Conservation (phyloP, 2,888 invertebrate species). For the Actias luna region DNA sequence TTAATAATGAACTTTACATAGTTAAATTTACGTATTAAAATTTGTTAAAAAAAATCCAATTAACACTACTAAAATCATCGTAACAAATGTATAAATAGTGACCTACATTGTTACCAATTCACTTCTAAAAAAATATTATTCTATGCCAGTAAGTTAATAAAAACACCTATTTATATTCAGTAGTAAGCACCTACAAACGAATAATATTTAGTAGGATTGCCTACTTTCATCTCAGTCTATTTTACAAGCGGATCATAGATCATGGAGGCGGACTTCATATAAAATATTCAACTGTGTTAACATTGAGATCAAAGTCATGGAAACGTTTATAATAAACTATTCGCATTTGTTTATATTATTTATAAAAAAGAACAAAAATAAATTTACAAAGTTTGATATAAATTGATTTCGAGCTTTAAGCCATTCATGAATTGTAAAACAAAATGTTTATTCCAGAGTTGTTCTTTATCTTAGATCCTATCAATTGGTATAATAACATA, state of each 20-base stretch:
- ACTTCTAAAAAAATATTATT: too few relatives aligned
- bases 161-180: not conserved
- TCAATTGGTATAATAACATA: too few relatives aligned
- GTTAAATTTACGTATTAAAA: too few relatives aligned
- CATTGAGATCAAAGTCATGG: slow-evolving; percentile 1
- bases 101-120: too few relatives aligned
- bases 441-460: too few relatives aligned
- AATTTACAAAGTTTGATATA: not conserved
- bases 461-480: too few relatives aligned
- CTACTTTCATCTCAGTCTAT: not conserved
- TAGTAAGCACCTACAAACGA: not conserved
- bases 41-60: too few relatives aligned
- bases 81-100: too few relatives aligned
- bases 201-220: not conserved
- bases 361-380: not conserved
- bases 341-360: not conserved
- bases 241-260: not conserved
- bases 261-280: slow-evolving; percentile 1
- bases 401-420: not conserved
- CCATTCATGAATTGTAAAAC: too few relatives aligned
- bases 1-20: too few relatives aligned
- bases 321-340: slow-evolving; percentile 6
- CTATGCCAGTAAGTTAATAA: too few relatives aligned
- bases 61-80: too few relatives aligned
- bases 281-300: not conserved